phyloP scores from a whole-genome alignment of 2,113 vertebrate genomes.

The Campylorhamphus procurvoides region DNA sequence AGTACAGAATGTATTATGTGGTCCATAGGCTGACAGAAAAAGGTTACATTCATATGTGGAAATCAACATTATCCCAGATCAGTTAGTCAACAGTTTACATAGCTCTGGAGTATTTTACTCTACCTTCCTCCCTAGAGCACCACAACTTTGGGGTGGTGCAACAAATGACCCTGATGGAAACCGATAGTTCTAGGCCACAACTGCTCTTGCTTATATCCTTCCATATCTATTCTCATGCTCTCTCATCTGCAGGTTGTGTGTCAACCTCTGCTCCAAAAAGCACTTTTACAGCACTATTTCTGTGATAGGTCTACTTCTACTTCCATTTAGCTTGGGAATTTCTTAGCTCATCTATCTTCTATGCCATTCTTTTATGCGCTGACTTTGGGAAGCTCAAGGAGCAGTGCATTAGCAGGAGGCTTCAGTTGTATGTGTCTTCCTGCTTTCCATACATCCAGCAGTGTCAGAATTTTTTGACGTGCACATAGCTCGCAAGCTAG shows the following conservation, averaged over 20 bases:
- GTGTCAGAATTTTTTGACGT: background rate
- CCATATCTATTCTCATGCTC: background rate
- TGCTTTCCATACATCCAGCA: background rate
- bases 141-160: background rate
- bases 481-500: background rate
- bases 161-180: background rate
- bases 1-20: background rate
- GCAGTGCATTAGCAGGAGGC: background rate
- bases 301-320: background rate
- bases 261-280: background rate
- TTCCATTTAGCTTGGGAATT: background rate
- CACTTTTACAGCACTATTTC: background rate
- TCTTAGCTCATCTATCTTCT: background rate
- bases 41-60: background rate
- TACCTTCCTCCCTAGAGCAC: background rate
- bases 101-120: background rate
- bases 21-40: background rate
- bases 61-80: background rate
- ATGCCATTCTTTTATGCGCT: background rate
- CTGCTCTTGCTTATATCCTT: background rate
- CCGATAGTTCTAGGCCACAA: rapidly evolving
- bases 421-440: background rate
- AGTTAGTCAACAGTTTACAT: background rate
- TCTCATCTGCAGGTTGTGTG: background rate
- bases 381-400: background rate